Conservation (phyloP, 2,888 invertebrate genomes). For the Andrena minutula region DNA sequence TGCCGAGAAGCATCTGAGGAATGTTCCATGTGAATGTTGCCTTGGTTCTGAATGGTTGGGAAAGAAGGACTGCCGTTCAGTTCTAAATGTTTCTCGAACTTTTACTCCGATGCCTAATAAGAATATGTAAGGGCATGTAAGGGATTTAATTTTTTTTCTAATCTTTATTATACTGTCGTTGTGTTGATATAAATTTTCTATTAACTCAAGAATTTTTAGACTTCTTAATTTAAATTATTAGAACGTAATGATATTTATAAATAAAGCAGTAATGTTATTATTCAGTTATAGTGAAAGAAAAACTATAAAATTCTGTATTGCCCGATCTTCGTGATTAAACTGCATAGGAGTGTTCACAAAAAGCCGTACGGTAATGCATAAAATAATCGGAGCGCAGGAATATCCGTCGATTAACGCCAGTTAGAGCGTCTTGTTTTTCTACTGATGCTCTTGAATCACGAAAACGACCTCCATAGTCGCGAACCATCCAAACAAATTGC, state of each 20-base stretch:
- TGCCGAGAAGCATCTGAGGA: not conserved
- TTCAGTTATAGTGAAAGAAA: too few relatives aligned
- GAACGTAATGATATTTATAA: too few relatives aligned
- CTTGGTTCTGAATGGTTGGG: not conserved
- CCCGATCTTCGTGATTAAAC: not conserved
- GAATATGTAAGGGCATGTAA: too few relatives aligned
- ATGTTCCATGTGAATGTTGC: conserved; percentile 1
- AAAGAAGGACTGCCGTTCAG: not conserved
- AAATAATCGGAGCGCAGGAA: conserved; percentile 58
- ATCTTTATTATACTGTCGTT: too few relatives aligned
- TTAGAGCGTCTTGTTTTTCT: conserved; percentile 44
- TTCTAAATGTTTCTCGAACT: not conserved
- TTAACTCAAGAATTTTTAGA: too few relatives aligned
- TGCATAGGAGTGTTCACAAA: not conserved
- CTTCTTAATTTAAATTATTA: too few relatives aligned
- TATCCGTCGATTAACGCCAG: conserved; percentile 43
- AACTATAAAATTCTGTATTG: not conserved
- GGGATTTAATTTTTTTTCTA: too few relatives aligned
- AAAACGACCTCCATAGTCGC: conserved; percentile 42
- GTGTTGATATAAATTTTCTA: too few relatives aligned
- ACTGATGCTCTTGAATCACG: conserved; percentile 15
- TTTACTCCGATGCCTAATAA: not conserved
- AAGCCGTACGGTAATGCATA: conserved; percentile 29
- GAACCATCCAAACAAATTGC: conserved; percentile 17
- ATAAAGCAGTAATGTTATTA: too few relatives aligned